Percentiles rank a stretch among this genome's conserved stretches.
These are phyloP conservation scores for Ploceus nigricollis DNA, from an alignment of 2,113 vertebrate genomes.

Conservation along the genomic window DNA sequence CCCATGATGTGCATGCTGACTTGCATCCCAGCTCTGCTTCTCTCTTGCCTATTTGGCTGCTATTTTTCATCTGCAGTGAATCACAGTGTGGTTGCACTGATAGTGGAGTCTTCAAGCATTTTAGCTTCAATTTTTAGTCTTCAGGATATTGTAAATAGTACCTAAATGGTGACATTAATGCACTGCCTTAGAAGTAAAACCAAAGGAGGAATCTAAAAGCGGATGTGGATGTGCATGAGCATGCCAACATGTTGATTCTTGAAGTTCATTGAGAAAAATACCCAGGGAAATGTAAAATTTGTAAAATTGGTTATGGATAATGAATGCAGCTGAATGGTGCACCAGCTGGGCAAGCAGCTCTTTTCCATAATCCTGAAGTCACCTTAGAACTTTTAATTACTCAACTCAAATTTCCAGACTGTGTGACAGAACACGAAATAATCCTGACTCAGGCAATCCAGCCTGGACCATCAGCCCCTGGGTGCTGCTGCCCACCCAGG, in stretches of 20 bases:
- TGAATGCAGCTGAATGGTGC: background rate
- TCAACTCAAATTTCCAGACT: background rate
- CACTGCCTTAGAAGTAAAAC: background rate
- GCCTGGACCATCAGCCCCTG: background rate
- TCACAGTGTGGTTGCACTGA: background rate
- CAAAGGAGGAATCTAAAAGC: background rate
- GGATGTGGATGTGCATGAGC: background rate
- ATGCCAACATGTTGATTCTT: background rate
- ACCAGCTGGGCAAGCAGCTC: background rate
- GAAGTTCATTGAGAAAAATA: background rate
- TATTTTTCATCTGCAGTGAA: background rate
- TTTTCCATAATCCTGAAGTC: background rate
- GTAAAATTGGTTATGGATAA: background rate
- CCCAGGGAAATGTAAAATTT: background rate
- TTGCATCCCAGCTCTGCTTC: background rate
- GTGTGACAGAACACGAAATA: background rate
- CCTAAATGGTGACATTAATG: background rate
- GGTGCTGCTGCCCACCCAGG: background rate
- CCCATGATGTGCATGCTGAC: background rate
- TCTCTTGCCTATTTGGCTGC: rapidly evolving
- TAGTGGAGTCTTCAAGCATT: background rate
- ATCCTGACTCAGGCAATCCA: background rate
- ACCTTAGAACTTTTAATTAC: background rate
- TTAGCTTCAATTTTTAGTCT: background rate
- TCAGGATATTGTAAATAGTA: background rate